These are phyloP conservation scores for Caenorhabditis angaria DNA, from an alignment of 2,888 invertebrate species.

Conservation along the genomic window DNA sequence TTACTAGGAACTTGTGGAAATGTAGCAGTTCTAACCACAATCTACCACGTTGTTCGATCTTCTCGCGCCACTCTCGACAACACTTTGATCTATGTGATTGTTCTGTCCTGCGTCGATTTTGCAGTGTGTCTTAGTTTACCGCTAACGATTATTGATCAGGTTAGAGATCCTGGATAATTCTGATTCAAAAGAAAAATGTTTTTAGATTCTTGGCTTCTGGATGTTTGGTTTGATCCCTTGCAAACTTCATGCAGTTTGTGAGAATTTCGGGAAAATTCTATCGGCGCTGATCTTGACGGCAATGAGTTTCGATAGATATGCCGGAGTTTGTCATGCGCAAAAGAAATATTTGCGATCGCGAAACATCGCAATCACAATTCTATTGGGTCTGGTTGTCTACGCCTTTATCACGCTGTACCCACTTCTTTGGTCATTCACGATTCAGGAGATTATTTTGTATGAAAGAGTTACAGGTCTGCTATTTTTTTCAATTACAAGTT, in stretches of 20 bases:
- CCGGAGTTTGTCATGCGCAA: conserved; percentile 68
- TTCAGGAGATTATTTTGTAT: conserved; percentile 69
- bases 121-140: conserved; percentile 69
- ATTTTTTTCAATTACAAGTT: not conserved
- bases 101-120: conserved; percentile 70
- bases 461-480: conserved; percentile 60
- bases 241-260: conserved; percentile 70
- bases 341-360: conserved; percentile 63
- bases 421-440: conserved; percentile 67
- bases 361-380: conserved; percentile 60
- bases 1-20: conserved; percentile 69
- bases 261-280: conserved; percentile 70
- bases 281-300: conserved; percentile 67
- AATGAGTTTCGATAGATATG: conserved; percentile 69
- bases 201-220: conserved; percentile 71
- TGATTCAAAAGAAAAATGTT: too few species aligned
- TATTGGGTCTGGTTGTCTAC: conserved; percentile 65
- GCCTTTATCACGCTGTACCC: conserved; percentile 68
- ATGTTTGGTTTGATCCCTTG: conserved; percentile 70
- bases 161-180: too few species aligned
- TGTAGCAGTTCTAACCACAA: conserved; percentile 68
- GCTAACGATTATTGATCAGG: conserved; percentile 70
- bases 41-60: conserved; percentile 63
- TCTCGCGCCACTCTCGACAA: conserved; percentile 63
- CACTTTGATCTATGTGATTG: conserved; percentile 69